A percentile compares a stretch with the other conserved stretches of the same genome.
These are phyloP conservation scores for Orchestes rusci DNA, from an alignment of 2,888 invertebrate species.

Conservation along the genomic window DNA sequence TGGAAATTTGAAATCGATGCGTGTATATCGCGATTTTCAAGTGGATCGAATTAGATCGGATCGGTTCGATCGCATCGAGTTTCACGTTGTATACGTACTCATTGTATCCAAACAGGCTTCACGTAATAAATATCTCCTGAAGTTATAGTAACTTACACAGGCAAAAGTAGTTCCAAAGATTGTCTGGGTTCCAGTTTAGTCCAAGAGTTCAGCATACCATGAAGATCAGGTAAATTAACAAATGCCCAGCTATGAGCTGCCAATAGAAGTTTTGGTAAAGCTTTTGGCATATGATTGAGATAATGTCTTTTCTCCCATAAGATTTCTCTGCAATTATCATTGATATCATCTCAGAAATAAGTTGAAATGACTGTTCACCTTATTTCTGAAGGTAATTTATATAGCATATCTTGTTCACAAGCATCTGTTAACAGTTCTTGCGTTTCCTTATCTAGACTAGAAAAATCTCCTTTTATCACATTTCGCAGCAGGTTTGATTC, in stretches of 20 bases:
- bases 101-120: too few relatives aligned
- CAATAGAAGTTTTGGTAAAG: conserved; percentile 76
- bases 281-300: conserved; percentile 73
- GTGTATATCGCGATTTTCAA: too few relatives aligned
- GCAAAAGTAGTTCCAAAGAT: conserved; percentile 85
- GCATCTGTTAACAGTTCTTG: conserved; percentile 66
- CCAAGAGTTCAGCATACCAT: conserved; percentile 86
- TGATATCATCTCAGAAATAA: background rate
- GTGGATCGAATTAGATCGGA: too few relatives aligned
- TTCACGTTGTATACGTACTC: too few relatives aligned
- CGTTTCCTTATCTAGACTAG: conserved; percentile 74
- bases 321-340: conserved; percentile 43
- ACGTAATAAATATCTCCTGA: too few relatives aligned
- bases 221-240: conserved; percentile 76
- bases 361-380: conserved; percentile 46
- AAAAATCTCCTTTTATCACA: conserved; percentile 56
- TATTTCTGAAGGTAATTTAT: conserved; percentile 62
- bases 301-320: conserved; percentile 94
- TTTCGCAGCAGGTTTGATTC: conserved; percentile 36
- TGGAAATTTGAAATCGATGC: too few relatives aligned
- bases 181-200: conserved; percentile 75
- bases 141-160: conserved; percentile 81
- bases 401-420: conserved; percentile 69
- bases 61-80: too few relatives aligned
- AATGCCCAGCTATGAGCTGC: conserved; percentile 91